These are phyloP conservation scores for Folsomia manolachei DNA, from an alignment of 2,888 invertebrate species.

Conservation along the genomic window DNA sequence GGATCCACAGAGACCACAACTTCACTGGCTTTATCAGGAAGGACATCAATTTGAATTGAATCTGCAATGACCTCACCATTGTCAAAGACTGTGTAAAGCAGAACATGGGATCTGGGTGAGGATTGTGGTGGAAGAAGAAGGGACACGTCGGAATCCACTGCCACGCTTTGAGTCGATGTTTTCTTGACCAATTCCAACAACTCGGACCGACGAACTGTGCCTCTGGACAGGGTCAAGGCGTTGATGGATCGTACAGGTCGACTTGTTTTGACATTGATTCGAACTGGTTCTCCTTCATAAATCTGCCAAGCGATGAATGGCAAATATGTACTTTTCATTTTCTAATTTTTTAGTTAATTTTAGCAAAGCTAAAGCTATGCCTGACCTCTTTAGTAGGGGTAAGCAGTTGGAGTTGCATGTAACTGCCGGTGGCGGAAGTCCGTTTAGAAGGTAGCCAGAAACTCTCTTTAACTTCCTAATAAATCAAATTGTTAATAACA, in stretches of 20 bases:
- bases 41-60: conserved; percentile 74
- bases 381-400: background rate
- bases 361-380: no score
- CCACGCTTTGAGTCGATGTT: background rate
- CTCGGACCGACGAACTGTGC: conserved; percentile 73
- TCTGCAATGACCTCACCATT: conserved; percentile 77
- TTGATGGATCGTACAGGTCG: conserved; percentile 70
- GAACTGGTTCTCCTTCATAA: conserved; percentile 65
- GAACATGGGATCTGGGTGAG: conserved; percentile 73
- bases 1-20: conserved; percentile 62
- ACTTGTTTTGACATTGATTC: conserved; percentile 71
- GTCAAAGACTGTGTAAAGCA: conserved; percentile 67
- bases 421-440: conserved; percentile 14
- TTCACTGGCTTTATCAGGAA: conserved; percentile 75
- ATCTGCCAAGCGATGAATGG: no score
- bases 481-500: conserved; percentile 18
- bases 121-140: conserved; percentile 64
- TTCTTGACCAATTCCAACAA: conserved; percentile 57
- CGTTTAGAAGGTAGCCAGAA: conserved; percentile 29
- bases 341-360: no score
- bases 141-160: conserved; percentile 9
- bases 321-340: no score
- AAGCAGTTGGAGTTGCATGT: conserved; percentile 27
- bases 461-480: conserved; percentile 23
- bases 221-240: conserved; percentile 76